Conservation (phyloP, 35 echinoderm and acorn worm genomes). For the Anneissia japonica region DNA sequence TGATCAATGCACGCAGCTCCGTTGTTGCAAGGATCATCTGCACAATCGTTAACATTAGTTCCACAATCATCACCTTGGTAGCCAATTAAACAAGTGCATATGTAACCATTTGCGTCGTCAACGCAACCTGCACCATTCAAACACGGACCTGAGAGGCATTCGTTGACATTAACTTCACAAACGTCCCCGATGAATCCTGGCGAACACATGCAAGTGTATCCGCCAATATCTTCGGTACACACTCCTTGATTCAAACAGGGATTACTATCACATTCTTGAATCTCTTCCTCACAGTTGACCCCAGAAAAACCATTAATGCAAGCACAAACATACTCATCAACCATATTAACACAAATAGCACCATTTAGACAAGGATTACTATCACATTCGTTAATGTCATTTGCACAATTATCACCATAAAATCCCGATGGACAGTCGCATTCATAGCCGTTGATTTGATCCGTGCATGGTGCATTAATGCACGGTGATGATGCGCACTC, state of each 20-base stretch:
- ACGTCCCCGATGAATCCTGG: not conserved
- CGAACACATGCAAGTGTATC: not conserved
- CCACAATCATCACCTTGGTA: not conserved
- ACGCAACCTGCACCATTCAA: not conserved
- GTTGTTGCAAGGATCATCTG: not conserved
- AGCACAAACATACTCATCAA: slow-evolving; percentile 14
- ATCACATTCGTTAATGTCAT: slow-evolving; percentile 70
- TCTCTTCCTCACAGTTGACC: slow-evolving; percentile 8
- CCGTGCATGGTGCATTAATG: slow-evolving; percentile 10
- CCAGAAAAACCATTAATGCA: slow-evolving; percentile 31
- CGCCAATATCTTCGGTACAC: not conserved
- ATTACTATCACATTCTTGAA: not conserved
- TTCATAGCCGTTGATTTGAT: not conserved
- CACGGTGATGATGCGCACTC: not conserved
- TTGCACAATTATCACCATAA: not conserved
- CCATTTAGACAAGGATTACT: slow-evolving; percentile 66
- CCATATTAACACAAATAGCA: slow-evolving; percentile 24
- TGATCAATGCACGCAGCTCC: not conserved
- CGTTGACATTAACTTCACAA: not conserved
- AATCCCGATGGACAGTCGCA: not conserved
- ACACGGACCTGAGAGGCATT: not conserved
- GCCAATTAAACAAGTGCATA: not conserved
- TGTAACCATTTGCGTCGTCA: not conserved
- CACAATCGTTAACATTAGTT: not conserved
- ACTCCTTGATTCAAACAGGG: not conserved